phyloP scores from a whole-genome alignment of 2,888 invertebrate species.

The Lithophane leautieri region DNA sequence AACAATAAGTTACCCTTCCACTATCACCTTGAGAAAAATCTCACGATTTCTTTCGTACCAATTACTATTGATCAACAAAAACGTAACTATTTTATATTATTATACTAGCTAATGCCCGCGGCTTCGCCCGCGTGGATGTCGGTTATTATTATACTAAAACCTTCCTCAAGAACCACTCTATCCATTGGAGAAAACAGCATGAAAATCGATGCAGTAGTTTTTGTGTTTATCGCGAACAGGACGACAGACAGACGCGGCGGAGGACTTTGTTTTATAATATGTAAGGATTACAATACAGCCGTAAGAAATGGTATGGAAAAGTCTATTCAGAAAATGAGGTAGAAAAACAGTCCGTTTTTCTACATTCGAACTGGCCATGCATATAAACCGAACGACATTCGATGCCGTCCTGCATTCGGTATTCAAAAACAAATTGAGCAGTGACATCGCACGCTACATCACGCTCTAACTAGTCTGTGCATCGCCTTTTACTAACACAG shows the following conservation, averaged over 20 bases:
- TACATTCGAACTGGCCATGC: background rate
- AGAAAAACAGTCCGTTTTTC: background rate
- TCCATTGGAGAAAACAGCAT: too few species aligned
- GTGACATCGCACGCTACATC: slow-evolving; percentile 7
- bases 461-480: slow-evolving; percentile 7
- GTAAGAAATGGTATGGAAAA: background rate
- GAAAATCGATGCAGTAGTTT: too few species aligned
- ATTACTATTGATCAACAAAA: background rate
- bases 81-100: too few species aligned
- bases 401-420: slow-evolving; percentile 7
- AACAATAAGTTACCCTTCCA: background rate
- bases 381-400: background rate
- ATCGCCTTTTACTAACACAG: slow-evolving; percentile 33
- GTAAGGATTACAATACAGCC: background rate
- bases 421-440: slow-evolving; percentile 39
- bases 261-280: too few species aligned
- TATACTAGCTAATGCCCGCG: too few species aligned
- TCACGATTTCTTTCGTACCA: background rate
- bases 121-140: too few species aligned
- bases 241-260: too few species aligned
- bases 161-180: too few species aligned
- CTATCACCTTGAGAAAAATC: background rate
- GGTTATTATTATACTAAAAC: too few species aligned
- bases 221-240: too few species aligned
- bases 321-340: background rate